Evolutionary conservation across 2,797 vertebrate species (phyloP).

Genomic region (Sciurus vulgaris): DNA sequence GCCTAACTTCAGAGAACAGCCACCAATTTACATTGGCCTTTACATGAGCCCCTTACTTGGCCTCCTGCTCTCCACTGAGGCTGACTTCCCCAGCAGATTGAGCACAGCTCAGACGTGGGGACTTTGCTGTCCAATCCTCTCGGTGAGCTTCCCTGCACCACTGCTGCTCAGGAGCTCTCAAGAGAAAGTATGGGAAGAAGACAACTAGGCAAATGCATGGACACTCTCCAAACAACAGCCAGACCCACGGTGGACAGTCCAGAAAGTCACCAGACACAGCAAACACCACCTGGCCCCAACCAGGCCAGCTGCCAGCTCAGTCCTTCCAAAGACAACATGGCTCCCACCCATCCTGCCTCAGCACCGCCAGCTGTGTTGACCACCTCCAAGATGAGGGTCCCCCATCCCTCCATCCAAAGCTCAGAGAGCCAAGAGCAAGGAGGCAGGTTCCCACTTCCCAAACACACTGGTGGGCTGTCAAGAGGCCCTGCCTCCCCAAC

Average conservation of each 20-base stretch:
- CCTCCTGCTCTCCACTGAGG: no score
- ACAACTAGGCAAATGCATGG: background rate
- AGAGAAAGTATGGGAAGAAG: background rate
- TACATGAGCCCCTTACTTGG: no score
- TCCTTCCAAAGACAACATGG: background rate
- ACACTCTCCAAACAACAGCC: background rate
- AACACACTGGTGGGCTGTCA: background rate
- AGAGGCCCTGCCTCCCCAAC: background rate
- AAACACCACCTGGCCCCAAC: background rate
- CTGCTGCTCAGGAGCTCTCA: background rate
- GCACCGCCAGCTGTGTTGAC: rapidly evolving
- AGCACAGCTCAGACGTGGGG: background rate
- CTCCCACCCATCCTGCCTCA: no score
- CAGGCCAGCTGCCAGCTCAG: no score
- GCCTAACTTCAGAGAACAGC: background rate
- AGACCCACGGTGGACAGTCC: no score
- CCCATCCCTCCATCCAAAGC: background rate
- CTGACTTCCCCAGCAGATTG: no score
- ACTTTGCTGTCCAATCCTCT: background rate
- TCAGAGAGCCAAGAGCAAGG: background rate
- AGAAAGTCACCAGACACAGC: background rate
- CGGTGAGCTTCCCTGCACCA: no score
- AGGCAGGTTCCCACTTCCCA: background rate
- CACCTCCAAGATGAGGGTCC: background rate
- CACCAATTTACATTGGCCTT: no score